These are phyloP conservation scores for Drosophila orena DNA, from an alignment of 1,140 invertebrate genomes.

Conservation along the genomic window DNA sequence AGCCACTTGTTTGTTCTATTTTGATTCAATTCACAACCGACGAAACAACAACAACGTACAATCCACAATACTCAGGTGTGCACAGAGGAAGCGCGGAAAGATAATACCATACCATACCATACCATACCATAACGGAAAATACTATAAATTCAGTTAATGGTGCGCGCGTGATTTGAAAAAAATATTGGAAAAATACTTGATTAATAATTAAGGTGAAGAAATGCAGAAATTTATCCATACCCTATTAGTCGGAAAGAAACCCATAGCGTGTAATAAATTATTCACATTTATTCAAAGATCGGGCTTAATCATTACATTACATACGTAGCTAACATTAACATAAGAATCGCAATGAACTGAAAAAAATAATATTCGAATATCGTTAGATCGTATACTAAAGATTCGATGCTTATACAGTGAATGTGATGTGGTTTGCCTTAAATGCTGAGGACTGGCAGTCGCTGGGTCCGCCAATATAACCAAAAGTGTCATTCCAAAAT, in stretches of 20 bases:
- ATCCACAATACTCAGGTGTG: constrained; percentile 8
- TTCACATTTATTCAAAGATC: constrained; percentile 59
- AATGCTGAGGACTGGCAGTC: constrained; percentile 59
- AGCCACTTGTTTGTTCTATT: constrained; percentile 52
- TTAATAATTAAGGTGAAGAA: too few relatives aligned
- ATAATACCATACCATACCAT: neutral
- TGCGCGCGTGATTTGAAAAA: neutral
- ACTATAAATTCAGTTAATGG: neutral
- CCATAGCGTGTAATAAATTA: constrained; percentile 11
- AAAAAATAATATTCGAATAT: constrained; percentile 26
- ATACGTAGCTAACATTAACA: constrained; percentile 37
- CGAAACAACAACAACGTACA: constrained; percentile 29
- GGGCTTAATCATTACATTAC: constrained; percentile 25
- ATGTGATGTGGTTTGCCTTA: constrained; percentile 34
- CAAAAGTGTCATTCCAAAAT: constrained; percentile 75
- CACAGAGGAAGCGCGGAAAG: constrained; percentile 14
- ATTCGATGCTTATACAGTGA: constrained; percentile 34
- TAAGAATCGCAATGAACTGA: constrained; percentile 24
- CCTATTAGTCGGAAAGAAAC: neutral
- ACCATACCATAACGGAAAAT: neutral
- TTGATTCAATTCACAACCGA: constrained; percentile 71
- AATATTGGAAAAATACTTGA: neutral
- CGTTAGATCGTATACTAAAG: constrained; percentile 27
- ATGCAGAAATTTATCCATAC: neutral
- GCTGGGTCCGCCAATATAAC: constrained; percentile 29